phyloP scores from a whole-genome alignment of 2,797 vertebrate genomes.

The Cynodonichthys magdalenae region DNA sequence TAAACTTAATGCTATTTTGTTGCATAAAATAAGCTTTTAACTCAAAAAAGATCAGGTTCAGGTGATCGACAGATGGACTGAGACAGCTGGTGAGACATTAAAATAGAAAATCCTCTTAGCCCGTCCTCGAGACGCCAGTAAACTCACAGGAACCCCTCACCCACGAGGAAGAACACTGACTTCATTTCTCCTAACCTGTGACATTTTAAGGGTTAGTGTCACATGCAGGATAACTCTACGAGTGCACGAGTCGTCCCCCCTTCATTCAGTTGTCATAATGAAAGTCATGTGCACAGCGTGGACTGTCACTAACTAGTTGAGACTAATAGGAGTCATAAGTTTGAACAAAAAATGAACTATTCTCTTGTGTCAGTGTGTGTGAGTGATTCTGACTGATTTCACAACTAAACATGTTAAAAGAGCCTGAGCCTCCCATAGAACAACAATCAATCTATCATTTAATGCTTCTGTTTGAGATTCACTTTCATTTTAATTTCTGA shows the following conservation, averaged over 20 bases:
- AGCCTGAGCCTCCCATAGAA: background rate
- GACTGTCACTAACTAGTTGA: conserved; percentile 41
- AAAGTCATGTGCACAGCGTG: conserved; percentile 64
- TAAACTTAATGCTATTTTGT: no score
- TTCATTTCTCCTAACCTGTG: background rate
- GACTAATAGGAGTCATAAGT: conserved; percentile 68
- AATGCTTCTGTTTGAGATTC: no score
- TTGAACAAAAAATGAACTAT: conserved; percentile 21
- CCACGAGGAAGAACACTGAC: background rate
- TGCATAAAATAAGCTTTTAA: background rate
- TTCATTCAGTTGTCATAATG: conserved; percentile 48
- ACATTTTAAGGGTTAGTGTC: conserved; percentile 23
- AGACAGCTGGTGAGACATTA: conserved; percentile 64
- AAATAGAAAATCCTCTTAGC: conserved; percentile 79
- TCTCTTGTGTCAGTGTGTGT: conserved; percentile 5
- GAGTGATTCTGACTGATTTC: conserved; percentile 15
- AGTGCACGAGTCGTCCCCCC: conserved; percentile 20
- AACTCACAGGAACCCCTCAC: conserved; percentile 28
- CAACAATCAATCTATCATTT: background rate
- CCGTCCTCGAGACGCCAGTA: conserved; percentile 6
- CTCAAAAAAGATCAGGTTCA: conserved; percentile 59
- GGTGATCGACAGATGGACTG: conserved; percentile 64
- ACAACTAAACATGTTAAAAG: background rate
- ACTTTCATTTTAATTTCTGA: no score
- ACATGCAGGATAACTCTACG: conserved; percentile 33